These are phyloP conservation scores for Malacosoma neustria DNA, from an alignment of 2,888 invertebrate genomes.

Conservation along the genomic window DNA sequence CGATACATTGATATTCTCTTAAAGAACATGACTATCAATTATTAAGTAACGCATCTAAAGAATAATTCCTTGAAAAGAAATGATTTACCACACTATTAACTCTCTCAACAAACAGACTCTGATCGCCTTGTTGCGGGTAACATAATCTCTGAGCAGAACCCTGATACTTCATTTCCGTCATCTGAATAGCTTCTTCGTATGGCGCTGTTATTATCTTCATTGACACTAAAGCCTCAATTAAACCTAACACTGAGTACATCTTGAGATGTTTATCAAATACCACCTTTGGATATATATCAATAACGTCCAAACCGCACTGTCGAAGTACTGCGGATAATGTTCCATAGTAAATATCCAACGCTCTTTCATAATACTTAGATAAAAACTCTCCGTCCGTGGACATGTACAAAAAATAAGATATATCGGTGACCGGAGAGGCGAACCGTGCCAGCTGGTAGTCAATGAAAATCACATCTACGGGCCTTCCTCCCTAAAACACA, in stretches of 20 bases:
- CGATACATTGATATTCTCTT: too few species aligned
- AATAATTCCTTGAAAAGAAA: constrained; percentile 42
- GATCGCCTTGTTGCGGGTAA: constrained; percentile 25
- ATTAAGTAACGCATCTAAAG: constrained; percentile 19
- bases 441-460: constrained; percentile 44
- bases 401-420: constrained; percentile 51
- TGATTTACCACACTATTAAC: constrained; percentile 46
- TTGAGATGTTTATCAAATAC: constrained; percentile 39
- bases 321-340: constrained; percentile 43
- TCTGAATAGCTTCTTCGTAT: constrained; percentile 42
- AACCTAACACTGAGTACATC: constrained; percentile 43
- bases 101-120: constrained; percentile 34
- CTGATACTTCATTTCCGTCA: constrained; percentile 45
- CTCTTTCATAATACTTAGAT: constrained; percentile 29
- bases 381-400: constrained; percentile 38
- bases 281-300: constrained; percentile 34
- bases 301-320: constrained; percentile 37
- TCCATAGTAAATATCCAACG: constrained; percentile 42
- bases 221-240: constrained; percentile 51
- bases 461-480: constrained; percentile 41
- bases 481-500: constrained; percentile 39
- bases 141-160: constrained; percentile 21
- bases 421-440: constrained; percentile 47
- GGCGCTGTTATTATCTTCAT: constrained; percentile 56
- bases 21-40: background rate